These are phyloP conservation scores for Drosophila auraria DNA, from an alignment of 1,140 invertebrate species.

Conservation along the genomic window DNA sequence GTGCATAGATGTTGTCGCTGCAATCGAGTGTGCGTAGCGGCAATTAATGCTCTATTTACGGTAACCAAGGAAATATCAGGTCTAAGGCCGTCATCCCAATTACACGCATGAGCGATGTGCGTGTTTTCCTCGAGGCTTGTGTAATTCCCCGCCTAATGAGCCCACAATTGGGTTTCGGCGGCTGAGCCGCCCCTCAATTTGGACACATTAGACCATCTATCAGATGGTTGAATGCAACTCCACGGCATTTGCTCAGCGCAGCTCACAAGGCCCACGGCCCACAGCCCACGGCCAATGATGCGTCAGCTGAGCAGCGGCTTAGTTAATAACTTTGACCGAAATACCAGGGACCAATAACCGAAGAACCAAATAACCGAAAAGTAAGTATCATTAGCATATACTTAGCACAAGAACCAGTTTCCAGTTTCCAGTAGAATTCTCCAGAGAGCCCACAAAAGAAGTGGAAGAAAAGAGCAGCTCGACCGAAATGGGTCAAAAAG, in stretches of 20 bases:
- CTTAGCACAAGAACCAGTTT: conserved; percentile 79
- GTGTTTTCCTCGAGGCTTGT: conserved; percentile 38
- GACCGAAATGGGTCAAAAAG: conserved; percentile 61
- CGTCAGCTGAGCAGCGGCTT: conserved; percentile 49
- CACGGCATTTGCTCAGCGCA: conserved; percentile 8
- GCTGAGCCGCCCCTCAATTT: conserved; percentile 22
- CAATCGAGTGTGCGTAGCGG: conserved; percentile 35
- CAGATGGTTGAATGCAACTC: conserved; percentile 19
- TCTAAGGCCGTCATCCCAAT: conserved; percentile 71
- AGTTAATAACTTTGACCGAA: conserved; percentile 80
- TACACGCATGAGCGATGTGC: conserved; percentile 72
- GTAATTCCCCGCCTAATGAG: conserved; percentile 67
- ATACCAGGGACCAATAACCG: conserved; percentile 49
- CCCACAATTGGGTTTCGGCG: conserved; percentile 60
- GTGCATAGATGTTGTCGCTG: conserved; percentile 46
- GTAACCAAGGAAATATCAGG: conserved; percentile 24
- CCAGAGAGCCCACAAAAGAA: conserved; percentile 18
- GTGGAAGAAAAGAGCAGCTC: conserved; percentile 31
- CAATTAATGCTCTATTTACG: conserved; percentile 73
- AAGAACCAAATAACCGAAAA: conserved; percentile 45
- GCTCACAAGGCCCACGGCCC: conserved; percentile 37
- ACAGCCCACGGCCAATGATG: conserved; percentile 55
- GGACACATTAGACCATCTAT: conserved; percentile 12
- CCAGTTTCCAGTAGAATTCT: conserved; percentile 40
- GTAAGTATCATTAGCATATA: conserved; percentile 77